Conservation (phyloP, 2,113 vertebrate genomes). For the Ctenodactylus gundi region DNA sequence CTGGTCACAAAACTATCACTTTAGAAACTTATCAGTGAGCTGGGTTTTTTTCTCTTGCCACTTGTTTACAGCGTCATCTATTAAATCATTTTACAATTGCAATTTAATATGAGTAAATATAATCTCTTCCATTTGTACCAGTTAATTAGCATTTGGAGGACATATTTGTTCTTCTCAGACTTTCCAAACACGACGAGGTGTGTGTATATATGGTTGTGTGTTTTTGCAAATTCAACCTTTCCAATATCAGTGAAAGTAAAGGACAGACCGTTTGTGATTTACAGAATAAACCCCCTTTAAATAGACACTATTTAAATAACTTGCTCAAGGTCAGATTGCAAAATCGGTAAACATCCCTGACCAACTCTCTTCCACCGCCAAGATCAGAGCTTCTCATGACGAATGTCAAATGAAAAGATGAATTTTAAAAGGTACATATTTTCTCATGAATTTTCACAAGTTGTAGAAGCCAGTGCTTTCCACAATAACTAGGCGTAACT, state of each 20-base stretch:
- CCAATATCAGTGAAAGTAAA: constrained; percentile 29
- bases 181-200: background rate
- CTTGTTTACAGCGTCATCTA: background rate
- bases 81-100: background rate
- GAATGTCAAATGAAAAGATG: constrained; percentile 57
- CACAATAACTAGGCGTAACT: constrained; percentile 29
- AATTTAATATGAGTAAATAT: background rate
- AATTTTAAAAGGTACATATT: constrained; percentile 60
- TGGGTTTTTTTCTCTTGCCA: background rate
- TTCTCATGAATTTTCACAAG: constrained; percentile 70
- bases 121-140: background rate
- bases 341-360: constrained; percentile 43
- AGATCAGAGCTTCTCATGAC: constrained; percentile 39
- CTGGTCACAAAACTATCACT: background rate
- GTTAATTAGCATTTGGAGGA: constrained; percentile 17
- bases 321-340: constrained; percentile 61
- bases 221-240: constrained; percentile 30
- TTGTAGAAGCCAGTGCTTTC: background rate
- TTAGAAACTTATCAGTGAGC: background rate
- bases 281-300: constrained; percentile 51
- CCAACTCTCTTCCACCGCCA: constrained; percentile 7
- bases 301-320: constrained; percentile 64
- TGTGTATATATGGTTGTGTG: background rate
- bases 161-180: background rate
- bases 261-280: constrained; percentile 6